These are phyloP conservation scores for Zapus hudsonius DNA, from an alignment of 2,113 vertebrate species.

Conservation along the genomic window DNA sequence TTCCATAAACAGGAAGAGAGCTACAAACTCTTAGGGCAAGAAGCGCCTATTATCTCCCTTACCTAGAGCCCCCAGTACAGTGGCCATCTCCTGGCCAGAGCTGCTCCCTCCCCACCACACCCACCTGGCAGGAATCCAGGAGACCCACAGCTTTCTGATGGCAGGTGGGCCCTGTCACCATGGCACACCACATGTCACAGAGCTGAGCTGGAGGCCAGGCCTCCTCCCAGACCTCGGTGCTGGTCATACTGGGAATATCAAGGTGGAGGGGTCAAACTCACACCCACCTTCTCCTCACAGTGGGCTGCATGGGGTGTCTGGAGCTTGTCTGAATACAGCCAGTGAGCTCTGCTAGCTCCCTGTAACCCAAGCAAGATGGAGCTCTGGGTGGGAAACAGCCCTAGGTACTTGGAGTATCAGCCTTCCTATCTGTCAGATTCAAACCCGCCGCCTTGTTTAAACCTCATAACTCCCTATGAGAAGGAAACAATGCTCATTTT, in stretches of 20 bases:
- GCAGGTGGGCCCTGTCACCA: not conserved
- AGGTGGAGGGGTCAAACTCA: not conserved
- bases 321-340: not conserved
- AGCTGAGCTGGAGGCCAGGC: not conserved
- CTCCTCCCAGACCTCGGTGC: not conserved
- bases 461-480: not conserved
- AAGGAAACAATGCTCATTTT: not conserved
- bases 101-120: not conserved
- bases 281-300: not conserved
- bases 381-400: not conserved
- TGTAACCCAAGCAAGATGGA: not conserved
- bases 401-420: not conserved
- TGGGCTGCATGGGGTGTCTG: not conserved
- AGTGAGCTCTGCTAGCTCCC: not conserved
- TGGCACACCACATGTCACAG: not conserved
- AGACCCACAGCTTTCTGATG: not conserved
- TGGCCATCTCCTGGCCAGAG: no score
- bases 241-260: not conserved
- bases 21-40: not conserved
- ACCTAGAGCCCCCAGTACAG: not conserved
- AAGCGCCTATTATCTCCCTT: not conserved
- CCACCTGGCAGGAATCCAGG: not conserved
- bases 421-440: not conserved
- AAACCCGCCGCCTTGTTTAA: not conserved
- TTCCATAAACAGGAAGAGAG: not conserved